Conservation (phyloP, 2,888 invertebrate species). For the Euzophera pinguis region DNA sequence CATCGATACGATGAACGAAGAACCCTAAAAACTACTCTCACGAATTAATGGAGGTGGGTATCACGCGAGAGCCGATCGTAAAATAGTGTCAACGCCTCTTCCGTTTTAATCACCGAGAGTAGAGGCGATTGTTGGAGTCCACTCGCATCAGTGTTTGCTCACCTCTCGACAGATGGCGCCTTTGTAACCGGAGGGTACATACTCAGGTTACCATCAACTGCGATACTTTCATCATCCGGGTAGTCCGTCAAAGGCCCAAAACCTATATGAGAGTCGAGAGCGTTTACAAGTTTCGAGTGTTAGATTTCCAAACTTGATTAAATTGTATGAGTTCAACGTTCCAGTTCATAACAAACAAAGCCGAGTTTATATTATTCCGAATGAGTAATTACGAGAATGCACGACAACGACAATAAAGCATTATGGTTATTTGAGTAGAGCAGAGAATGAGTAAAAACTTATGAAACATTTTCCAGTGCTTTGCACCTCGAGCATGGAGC, state of each 20-base stretch:
- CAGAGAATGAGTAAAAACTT: conserved; percentile 29
- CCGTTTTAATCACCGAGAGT: conserved; percentile 76
- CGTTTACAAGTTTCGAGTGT: conserved; percentile 37
- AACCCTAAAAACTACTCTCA: conserved; percentile 24
- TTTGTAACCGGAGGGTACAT: conserved; percentile 64
- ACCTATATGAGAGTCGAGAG: conserved; percentile 25
- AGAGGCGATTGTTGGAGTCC: conserved; percentile 67
- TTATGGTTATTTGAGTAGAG: conserved; percentile 7
- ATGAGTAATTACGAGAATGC: conserved; percentile 8
- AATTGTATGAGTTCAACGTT: conserved; percentile 12
- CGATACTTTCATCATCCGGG: conserved; percentile 63
- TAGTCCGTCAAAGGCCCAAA: conserved; percentile 44
- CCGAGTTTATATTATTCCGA: conserved; percentile 9
- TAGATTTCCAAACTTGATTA: conserved; percentile 14
- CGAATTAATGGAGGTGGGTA: conserved; percentile 57
- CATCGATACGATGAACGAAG: background rate
- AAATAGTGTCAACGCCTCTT: conserved; percentile 75
- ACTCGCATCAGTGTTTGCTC: conserved; percentile 64
- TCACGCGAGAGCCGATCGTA: conserved; percentile 56
- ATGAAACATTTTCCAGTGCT: conserved; percentile 37
- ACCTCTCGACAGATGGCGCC: conserved; percentile 64
- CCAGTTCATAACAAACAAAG: background rate
- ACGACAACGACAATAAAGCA: conserved; percentile 6
- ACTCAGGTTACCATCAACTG: conserved; percentile 50
- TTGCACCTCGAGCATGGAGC: conserved; percentile 36